Percentiles rank a stretch among this genome's conserved stretches.
Evolutionary conservation across 1,140 invertebrate species (phyloP).

Genomic region (Drosophila novamexicana): DNA sequence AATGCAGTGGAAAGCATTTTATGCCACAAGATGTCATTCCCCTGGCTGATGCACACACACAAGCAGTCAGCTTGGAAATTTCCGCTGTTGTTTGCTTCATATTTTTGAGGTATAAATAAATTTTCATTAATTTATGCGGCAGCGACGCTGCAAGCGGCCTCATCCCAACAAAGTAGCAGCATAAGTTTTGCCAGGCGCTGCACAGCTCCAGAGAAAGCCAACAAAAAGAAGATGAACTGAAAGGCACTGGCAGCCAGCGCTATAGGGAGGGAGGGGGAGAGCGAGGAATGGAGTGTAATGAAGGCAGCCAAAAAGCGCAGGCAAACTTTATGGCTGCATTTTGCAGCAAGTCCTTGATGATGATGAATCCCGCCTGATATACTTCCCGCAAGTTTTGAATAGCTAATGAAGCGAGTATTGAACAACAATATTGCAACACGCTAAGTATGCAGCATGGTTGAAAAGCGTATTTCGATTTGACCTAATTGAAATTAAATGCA

Average conservation of each 20-base stretch:
- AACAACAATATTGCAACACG: slow-evolving; percentile 11
- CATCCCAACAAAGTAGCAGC: slow-evolving; percentile 58
- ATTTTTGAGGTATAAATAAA: slow-evolving; percentile 76
- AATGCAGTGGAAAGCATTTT: slow-evolving; percentile 71
- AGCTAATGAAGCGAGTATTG: slow-evolving; percentile 64
- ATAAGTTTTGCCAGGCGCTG: slow-evolving; percentile 61
- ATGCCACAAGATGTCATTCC: slow-evolving; percentile 8
- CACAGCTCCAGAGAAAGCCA: slow-evolving; percentile 14
- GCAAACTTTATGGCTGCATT: slow-evolving; percentile 53
- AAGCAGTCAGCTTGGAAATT: slow-evolving; percentile 8
- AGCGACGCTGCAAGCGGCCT: slow-evolving; percentile 36
- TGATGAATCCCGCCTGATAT: slow-evolving; percentile 68
- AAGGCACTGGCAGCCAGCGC: neutral
- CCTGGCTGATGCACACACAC: neutral
- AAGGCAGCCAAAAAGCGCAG: slow-evolving; percentile 20
- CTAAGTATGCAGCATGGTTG: neutral
- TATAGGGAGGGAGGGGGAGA: neutral
- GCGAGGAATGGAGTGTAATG: neutral
- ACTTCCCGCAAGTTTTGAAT: slow-evolving; percentile 56
- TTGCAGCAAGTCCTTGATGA: slow-evolving; percentile 40
- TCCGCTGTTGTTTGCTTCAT: slow-evolving; percentile 50
- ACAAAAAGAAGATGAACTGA: slow-evolving; percentile 33
- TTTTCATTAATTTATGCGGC: slow-evolving; percentile 78
- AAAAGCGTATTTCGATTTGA: neutral
- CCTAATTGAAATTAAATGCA: neutral